A percentile compares a stretch with the other conserved stretches of the same genome.
Conservation (phyloP, 2,888 invertebrate genomes). For the Dolichomitus sp. region DNA sequence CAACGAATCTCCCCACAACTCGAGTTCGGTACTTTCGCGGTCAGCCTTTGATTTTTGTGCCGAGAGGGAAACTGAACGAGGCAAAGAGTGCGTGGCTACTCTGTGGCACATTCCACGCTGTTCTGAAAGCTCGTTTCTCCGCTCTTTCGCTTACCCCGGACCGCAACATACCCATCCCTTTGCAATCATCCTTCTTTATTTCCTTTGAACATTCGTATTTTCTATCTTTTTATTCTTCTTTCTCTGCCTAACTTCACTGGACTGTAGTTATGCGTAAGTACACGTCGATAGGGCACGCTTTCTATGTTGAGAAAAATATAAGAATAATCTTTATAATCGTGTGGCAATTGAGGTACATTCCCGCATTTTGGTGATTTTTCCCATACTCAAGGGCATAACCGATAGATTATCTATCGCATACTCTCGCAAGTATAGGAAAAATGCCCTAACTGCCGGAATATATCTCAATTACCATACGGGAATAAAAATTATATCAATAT, state of each 20-base stretch:
- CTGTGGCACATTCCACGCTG: slow-evolving; percentile 54
- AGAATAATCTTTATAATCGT: no score
- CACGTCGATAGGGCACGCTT: not conserved
- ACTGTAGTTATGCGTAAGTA: not conserved
- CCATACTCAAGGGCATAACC: no score
- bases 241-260: slow-evolving; percentile 2
- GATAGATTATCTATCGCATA: no score
- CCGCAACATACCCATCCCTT: slow-evolving; percentile 29
- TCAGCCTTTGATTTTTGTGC: slow-evolving; percentile 74
- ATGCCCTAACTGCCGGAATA: no score
- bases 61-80: slow-evolving; percentile 28
- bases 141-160: slow-evolving; percentile 42
- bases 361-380: no score
- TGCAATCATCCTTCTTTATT: slow-evolving; percentile 35
- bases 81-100: slow-evolving; percentile 38
- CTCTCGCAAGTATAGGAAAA: no score
- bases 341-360: no score
- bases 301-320: not conserved
- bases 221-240: slow-evolving; percentile 39
- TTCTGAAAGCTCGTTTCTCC: slow-evolving; percentile 57
- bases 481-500: no score
- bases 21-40: slow-evolving; percentile 70
- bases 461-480: no score
- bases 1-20: slow-evolving; percentile 52
- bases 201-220: slow-evolving; percentile 52